Conservation (phyloP, 2,888 invertebrate species). For the Gasteruption jaculator region DNA sequence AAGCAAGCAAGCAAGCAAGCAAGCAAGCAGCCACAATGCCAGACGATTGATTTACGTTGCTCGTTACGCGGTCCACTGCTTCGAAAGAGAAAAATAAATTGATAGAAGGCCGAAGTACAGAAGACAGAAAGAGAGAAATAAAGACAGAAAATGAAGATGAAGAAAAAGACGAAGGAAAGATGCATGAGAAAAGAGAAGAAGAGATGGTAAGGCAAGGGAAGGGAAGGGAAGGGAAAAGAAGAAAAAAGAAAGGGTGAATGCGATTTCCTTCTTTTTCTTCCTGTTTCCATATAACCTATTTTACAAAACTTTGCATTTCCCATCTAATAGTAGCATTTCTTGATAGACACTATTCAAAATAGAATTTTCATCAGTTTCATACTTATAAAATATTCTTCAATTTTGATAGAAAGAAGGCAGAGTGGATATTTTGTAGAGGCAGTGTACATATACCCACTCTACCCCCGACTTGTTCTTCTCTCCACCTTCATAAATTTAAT, state of each 20-base stretch:
- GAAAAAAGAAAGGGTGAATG: slow-evolving; percentile 7
- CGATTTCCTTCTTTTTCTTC: too few relatives aligned
- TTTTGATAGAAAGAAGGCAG: neutral
- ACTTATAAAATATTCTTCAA: too few relatives aligned
- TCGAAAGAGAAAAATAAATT: slow-evolving; percentile 44
- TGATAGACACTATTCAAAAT: too few relatives aligned
- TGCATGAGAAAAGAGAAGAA: neutral
- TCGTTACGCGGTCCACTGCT: slow-evolving; percentile 51
- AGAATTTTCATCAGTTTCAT: too few relatives aligned
- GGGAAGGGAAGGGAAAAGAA: neutral
- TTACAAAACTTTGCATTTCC: too few relatives aligned
- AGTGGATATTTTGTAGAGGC: neutral
- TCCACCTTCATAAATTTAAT: slow-evolving; percentile 28
- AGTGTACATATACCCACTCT: slow-evolving; percentile 15
- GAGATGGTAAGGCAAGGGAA: neutral
- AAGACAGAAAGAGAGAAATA: slow-evolving; percentile 18
- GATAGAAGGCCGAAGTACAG: too few relatives aligned
- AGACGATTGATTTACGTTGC: slow-evolving; percentile 52
- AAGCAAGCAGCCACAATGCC: slow-evolving; percentile 48
- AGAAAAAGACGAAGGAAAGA: slow-evolving; percentile 3
- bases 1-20: too few relatives aligned
- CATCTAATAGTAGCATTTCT: too few relatives aligned
- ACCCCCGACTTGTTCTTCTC: slow-evolving; percentile 11
- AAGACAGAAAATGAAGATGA: slow-evolving; percentile 4
- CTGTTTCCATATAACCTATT: too few relatives aligned